Conservation (phyloP, 2,113 vertebrate genomes). For the Trematomus loennbergii region DNA sequence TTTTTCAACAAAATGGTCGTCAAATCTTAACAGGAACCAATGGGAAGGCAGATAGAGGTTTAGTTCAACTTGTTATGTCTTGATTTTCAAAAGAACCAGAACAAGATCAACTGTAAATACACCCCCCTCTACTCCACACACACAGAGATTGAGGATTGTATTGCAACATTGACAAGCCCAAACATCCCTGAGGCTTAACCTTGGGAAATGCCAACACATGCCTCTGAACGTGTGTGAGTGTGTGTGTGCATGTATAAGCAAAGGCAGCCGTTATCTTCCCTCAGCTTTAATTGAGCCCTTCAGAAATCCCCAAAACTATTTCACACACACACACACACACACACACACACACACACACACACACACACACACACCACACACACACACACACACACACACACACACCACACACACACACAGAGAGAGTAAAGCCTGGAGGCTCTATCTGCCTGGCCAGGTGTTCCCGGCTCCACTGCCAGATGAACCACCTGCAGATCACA, state of each 20-base stretch:
- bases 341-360: neutral
- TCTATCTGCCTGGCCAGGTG: constrained; percentile 81
- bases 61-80: constrained; percentile 41
- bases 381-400: neutral
- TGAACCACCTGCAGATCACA: constrained; percentile 86
- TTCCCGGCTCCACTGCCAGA: constrained; percentile 79
- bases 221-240: constrained; percentile 32
- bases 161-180: constrained; percentile 68
- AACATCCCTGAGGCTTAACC: constrained; percentile 72
- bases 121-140: neutral
- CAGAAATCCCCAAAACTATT: constrained; percentile 70
- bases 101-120: constrained; percentile 37
- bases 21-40: constrained; percentile 6
- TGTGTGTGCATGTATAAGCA: constrained; percentile 17
- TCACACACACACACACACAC: constrained; percentile 42
- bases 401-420: too few species aligned
- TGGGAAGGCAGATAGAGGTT: constrained; percentile 10
- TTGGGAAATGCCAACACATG: constrained; percentile 73
- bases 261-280: constrained; percentile 75
- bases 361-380: too few species aligned
- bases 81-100: constrained; percentile 22
- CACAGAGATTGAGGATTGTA: constrained; percentile 32
- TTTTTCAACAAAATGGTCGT: neutral
- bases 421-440: constrained; percentile 65
- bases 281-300: constrained; percentile 81